Base-by-base conservation (phyloP, 2,113 vertebrate genomes). In the Sorex araneus region DNA sequence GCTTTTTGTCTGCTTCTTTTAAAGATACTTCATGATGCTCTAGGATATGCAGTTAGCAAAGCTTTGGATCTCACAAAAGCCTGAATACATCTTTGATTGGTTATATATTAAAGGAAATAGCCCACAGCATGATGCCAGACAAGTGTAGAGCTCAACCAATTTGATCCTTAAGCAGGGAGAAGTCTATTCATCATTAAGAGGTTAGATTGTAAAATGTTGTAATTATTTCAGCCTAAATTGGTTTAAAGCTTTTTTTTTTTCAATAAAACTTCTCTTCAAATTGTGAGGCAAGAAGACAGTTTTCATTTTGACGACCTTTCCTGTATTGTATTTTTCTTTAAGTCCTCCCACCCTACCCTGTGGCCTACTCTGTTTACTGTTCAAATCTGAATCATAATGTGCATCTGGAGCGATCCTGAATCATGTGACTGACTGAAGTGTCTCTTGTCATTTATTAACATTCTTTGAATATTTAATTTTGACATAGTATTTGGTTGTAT, bases 1-100 rank as follows among this genome's bases (percentile, higher is more conserved):
- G 90, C 97, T 98, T 98, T 64, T 23, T 97, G 96, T 97, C 96
- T 97, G 93, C 88, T 96, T 88, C 96, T 97, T 97, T 96, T 92
- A 97, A 91, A 93, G 97, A 97, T 97, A 97, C 95, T 96, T 97
- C 92, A 96, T 96, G 96, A 97, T 97, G 97, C 94, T 96, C 2
- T 64, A 97, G 95, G 94, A 97, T 94, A 97, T 97, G 93, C 94
- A 95, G 92, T 97, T 97, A 96, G 95, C 93, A 97, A 96, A 97
- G 97, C 95, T 96, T 97, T 95, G 95, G 95, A 96, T 97, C 92
- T 95, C 96, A 98, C 97, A 97, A 98, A 95, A 60, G 97, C 95
- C 95, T 98, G 97, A 98, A 98, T 98, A 85, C 96, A 94, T 97
- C 97, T 98, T 97, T 98, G 98, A 98, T 98, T 98, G 97, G 97